These are phyloP conservation scores for Anthophora plumipes DNA, from an alignment of 2,888 invertebrate genomes.

Conservation along the genomic window DNA sequence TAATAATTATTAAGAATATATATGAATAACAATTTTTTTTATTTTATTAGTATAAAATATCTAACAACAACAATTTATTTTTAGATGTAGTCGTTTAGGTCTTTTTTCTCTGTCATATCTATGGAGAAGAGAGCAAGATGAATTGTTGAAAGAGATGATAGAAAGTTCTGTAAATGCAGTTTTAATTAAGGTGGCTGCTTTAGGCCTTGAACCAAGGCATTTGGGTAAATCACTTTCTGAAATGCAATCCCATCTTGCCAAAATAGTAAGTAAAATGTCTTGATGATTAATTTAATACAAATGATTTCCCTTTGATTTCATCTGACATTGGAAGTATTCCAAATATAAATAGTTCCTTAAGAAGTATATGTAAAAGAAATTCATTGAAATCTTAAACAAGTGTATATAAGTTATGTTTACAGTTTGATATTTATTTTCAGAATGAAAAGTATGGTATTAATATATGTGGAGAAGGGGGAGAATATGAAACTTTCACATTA, in stretches of 20 bases:
- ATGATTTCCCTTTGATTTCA: slow-evolving; percentile 28
- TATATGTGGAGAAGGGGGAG: slow-evolving; percentile 99
- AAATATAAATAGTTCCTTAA: slow-evolving; percentile 30
- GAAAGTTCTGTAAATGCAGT: slow-evolving; percentile 96
- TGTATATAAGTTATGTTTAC: not conserved
- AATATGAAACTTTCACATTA: slow-evolving; percentile 98
- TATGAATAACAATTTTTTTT: not conserved
- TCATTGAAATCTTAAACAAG: slow-evolving; percentile 12
- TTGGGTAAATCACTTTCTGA: slow-evolving; percentile 94
- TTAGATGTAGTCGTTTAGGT: slow-evolving; percentile 95
- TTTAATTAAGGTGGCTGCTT: slow-evolving; percentile 98
- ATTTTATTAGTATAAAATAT: not conserved
- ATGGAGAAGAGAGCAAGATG: slow-evolving; percentile 98
- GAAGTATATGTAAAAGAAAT: slow-evolving; percentile 23
- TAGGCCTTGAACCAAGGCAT: slow-evolving; percentile 96
- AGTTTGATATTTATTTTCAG: slow-evolving; percentile 82
- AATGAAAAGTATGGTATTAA: slow-evolving; percentile 97
- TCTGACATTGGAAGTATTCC: slow-evolving; percentile 36
- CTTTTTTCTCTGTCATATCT: slow-evolving; percentile 96
- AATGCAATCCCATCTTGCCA: slow-evolving; percentile 93
- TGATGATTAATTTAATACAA: slow-evolving; percentile 60
- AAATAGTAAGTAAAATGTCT: slow-evolving; percentile 88
- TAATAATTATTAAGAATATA: not conserved
- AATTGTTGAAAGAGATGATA: slow-evolving; percentile 98
- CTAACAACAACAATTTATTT: slow-evolving; percentile 74